Evolutionary conservation across 2,888 invertebrate genomes (phyloP), one percentile per base, ranked within the genome.

Genomic region (Drosophila dives): DNA sequence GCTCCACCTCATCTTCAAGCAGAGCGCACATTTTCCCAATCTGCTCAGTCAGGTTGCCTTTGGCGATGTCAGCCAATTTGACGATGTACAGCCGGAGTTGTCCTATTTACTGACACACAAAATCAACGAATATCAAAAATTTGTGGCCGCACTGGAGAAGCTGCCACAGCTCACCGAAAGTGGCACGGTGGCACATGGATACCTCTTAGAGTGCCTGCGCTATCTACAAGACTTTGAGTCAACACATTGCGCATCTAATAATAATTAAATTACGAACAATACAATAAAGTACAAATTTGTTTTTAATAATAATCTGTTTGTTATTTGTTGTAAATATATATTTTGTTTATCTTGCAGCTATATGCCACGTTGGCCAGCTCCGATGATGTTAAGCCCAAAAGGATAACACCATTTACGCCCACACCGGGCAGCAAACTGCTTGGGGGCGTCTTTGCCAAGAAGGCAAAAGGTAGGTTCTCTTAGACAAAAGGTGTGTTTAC

Each of bases 371-470:
- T 86, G 34, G 80, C 89, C 29, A 65, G 74, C 64, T 72, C 75
- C 8, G 64, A 82, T 17, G 84, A 81, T 49, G 66, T 15, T 45
- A 77, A 79, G 50, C 77, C 77, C 33, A 90, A 88, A 70, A 91
- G 86, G 84, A 75, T 89, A 40, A 92, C 92, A 38, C 84, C 90
- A 7, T 89, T 86, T 49, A 89, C 93, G 10, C 91, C 91, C 36
- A 89, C 91, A 4, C 89, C 91, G 0, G 90, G 91, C 38, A 92
- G 73, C 56, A 92, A 91, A 72, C 74, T 93, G 36, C 78, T 93
- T 34, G 92, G 92, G 40, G 93, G 93, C 45, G 88, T 93, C n/a
- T 93, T 93, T 79, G 91, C 89, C 15, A 92, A 91, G 63, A 93
- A 93, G 77, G 49, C 81, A 42, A 87, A 91, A 92, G 92, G 91